These are phyloP conservation scores for Troides helena DNA, from an alignment of 2,888 invertebrate species.

Conservation along the genomic window DNA sequence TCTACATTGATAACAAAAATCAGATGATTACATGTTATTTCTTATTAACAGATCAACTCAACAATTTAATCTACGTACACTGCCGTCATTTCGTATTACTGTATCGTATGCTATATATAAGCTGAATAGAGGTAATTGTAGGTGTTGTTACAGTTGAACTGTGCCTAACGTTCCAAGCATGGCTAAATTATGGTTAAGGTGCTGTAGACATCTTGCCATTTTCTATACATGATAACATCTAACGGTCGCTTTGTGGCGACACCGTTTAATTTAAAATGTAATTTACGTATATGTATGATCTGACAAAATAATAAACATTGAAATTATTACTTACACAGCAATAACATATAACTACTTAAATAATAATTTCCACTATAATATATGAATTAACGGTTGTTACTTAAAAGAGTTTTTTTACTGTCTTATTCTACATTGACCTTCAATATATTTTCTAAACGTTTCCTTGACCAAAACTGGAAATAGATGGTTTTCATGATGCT, in stretches of 20 bases:
- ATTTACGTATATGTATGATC: background rate
- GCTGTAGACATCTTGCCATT: conserved; percentile 22
- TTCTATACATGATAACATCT: background rate
- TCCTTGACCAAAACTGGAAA: no score
- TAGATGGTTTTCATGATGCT: no score
- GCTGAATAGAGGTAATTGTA: conserved; percentile 11
- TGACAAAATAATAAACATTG: no score
- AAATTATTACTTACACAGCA: no score
- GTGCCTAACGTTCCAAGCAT: conserved; percentile 35
- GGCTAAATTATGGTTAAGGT: conserved; percentile 35
- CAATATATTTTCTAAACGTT: no score
- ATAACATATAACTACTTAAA: no score
- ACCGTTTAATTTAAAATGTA: background rate
- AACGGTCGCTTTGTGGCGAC: background rate
- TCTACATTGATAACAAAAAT: background rate
- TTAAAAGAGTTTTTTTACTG: no score
- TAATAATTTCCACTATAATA: no score
- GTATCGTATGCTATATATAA: conserved; percentile 11
- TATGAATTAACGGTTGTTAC: no score
- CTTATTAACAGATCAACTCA: background rate
- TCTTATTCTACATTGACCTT: no score
- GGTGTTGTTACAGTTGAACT: conserved; percentile 34
- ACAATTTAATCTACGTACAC: conserved; percentile 1
- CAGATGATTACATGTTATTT: background rate
- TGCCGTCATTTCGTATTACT: background rate